Conservation (phyloP, 2,797 vertebrate genomes). For the Epinephelus awoara region DNA sequence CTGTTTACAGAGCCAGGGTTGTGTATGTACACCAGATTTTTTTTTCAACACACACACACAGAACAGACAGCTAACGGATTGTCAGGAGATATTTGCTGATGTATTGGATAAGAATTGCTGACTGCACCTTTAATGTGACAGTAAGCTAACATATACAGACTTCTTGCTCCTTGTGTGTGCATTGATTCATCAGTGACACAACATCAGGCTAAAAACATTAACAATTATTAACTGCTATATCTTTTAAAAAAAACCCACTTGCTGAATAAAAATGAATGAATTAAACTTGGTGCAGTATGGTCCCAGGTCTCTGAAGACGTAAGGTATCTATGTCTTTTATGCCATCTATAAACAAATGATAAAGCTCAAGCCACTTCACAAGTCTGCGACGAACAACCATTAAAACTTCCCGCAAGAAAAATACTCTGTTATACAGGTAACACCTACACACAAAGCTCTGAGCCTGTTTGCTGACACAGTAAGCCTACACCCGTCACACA, state of each 20-base stretch:
- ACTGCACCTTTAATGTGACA: neutral
- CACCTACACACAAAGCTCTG: conserved; percentile 54
- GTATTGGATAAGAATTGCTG: no score
- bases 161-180: neutral
- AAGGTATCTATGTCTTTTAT: conserved; percentile 27
- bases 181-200: neutral
- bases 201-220: neutral
- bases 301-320: neutral
- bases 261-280: neutral
- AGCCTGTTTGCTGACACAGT: conserved; percentile 72
- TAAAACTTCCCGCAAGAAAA: conserved; percentile 50
- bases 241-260: neutral
- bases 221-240: neutral
- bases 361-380: conserved; percentile 43
- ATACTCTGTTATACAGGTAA: conserved; percentile 52
- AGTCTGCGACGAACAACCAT: conserved; percentile 45
- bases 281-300: neutral
- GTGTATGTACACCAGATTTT: no score
- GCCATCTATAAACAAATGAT: conserved; percentile 15
- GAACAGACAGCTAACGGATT: no score
- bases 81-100: no score
- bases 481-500: conserved; percentile 67
- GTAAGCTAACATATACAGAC: neutral
- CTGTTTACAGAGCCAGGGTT: no score
- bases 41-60: no score